These are phyloP conservation scores for Macaria liturata DNA, from an alignment of 2,888 invertebrate genomes.

Conservation along the genomic window DNA sequence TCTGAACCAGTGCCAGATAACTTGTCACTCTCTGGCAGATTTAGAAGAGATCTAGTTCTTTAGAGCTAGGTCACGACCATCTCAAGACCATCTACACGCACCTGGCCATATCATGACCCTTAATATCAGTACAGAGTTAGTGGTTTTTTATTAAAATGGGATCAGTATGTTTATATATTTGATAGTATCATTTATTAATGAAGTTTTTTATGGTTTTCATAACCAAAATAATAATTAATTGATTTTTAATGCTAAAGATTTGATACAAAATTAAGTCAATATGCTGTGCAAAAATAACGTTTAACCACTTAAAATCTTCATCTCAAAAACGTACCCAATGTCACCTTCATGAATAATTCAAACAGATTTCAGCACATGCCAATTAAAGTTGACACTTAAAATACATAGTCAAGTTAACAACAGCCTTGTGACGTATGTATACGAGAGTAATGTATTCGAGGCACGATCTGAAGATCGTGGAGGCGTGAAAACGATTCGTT, in stretches of 20 bases:
- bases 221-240: too few species aligned
- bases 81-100: slow-evolving; percentile 42
- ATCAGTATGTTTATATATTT: too few species aligned
- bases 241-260: too few species aligned
- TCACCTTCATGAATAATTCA: slow-evolving; percentile 31
- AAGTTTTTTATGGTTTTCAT: too few species aligned
- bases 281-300: slow-evolving; percentile 11
- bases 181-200: too few species aligned
- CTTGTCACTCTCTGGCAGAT: slow-evolving; percentile 58
- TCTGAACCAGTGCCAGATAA: slow-evolving; percentile 67
- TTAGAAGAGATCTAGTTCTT: slow-evolving; percentile 54
- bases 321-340: slow-evolving; percentile 25
- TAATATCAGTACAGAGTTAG: background rate
- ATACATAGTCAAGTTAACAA: slow-evolving; percentile 37
- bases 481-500: slow-evolving; percentile 70
- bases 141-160: too few species aligned
- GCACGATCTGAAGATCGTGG: slow-evolving; percentile 55
- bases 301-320: background rate
- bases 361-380: slow-evolving; percentile 22
- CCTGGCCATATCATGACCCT: slow-evolving; percentile 43
- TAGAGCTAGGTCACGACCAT: slow-evolving; percentile 67
- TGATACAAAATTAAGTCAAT: too few species aligned
- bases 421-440: slow-evolving; percentile 45
- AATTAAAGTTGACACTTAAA: slow-evolving; percentile 34
- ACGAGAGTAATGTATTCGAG: slow-evolving; percentile 53